Conservation (phyloP, 2,113 vertebrate species). For the Ceyx melanurus region DNA sequence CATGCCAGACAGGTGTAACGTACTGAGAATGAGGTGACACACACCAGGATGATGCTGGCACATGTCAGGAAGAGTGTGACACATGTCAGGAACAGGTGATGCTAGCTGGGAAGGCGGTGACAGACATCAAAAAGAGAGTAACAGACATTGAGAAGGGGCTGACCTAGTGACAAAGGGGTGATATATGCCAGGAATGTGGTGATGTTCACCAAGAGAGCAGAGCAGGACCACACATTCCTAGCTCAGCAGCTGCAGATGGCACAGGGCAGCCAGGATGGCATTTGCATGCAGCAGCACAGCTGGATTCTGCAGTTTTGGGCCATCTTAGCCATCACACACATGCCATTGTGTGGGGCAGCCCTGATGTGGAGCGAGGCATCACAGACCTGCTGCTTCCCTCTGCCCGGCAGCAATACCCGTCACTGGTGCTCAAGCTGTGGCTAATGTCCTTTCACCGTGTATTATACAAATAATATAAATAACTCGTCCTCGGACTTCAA, state of each 20-base stretch:
- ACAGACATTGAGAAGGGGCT: not conserved
- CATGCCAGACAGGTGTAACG: not conserved
- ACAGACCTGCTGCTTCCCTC: fast-evolving
- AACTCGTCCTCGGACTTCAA: constrained; percentile 80
- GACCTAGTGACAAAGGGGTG: not conserved
- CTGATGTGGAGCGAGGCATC: fast-evolving
- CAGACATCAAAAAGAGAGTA: not conserved
- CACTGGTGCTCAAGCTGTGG: constrained; percentile 29
- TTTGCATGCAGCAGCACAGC: not conserved
- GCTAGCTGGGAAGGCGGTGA: not conserved
- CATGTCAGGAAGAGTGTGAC: not conserved
- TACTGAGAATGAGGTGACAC: not conserved
- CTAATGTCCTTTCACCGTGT: constrained; percentile 74
- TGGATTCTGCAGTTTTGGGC: fast-evolving
- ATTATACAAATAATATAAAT: constrained; percentile 80
- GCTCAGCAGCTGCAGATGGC: not conserved
- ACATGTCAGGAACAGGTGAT: not conserved
- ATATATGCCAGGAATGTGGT: not conserved
- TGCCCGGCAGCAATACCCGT: not conserved
- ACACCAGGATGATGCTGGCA: not conserved
- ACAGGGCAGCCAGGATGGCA: not conserved
- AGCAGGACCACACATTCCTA: not conserved
- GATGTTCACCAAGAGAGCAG: not conserved
- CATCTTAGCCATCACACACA: fast-evolving
- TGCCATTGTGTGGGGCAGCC: not conserved